Base-by-base conservation (phyloP, 1,140 invertebrate genomes). In the Venturia canescens region DNA sequence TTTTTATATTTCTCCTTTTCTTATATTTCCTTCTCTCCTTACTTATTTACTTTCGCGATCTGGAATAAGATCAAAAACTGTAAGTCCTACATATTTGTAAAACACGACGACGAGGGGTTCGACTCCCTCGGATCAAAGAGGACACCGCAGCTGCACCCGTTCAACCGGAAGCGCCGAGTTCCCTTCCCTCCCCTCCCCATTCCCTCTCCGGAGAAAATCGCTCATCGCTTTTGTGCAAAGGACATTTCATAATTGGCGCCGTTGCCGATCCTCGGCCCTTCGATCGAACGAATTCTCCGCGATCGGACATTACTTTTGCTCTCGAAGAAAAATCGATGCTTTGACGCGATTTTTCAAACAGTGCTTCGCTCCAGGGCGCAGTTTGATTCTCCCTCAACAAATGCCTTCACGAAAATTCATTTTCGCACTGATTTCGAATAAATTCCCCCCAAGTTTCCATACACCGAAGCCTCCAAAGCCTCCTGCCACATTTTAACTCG, bases 31-130 rank as follows among this genome's bases (percentile, higher is more conserved):
- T 34, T 34, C 34, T 34, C 34, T 34, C 13, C 13, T 44, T 44
- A 11, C 7, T 57, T 57, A 16, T 23, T 21, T 21, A 18, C 7
- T 44, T 44, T 44, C 3, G 13, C 38, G 38, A 44, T 44, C 38
- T 44, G 38, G 38, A 44, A 44, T 11, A 57, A n/a, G 48, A 74
- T 74, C 48, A 74, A 74, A 74, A 26, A 57, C 53, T 57, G 23
- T 26, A 57, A 27, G 18, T 53, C 57, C 48, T 48, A 74, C 26
- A 26, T 74, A 44, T 44, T 31, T 48, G 3, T 44, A 48, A 31
- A 21, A 48, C 29, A 74, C 23, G 34, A 85, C 18, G 86, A 86
- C 83, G 80, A 80, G 83, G 83, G 84, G 85, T 84, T 87, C 84
- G 53, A 57, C 53, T 44, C 13, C 0, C 38, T 44, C 38, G 38